A percentile compares a stretch with the other conserved stretches of the same genome.
phyloP scores from a whole-genome alignment of 2,113 vertebrate species.

The Syngnathus floridae region DNA sequence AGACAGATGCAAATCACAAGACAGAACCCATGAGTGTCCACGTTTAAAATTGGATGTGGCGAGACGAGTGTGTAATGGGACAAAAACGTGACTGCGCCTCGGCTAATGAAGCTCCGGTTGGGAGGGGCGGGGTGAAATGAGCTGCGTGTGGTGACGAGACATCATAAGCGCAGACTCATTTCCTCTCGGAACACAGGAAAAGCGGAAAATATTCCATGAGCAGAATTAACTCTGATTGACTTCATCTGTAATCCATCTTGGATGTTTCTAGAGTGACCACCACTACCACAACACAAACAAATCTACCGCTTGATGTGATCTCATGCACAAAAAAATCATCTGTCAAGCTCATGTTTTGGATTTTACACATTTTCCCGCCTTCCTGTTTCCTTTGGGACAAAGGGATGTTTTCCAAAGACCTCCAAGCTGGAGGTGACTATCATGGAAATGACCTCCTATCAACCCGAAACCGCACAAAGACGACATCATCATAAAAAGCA shows the following conservation, averaged over 20 bases:
- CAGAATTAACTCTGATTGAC: slow-evolving; percentile 35
- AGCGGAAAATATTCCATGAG: slow-evolving; percentile 22
- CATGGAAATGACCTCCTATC: slow-evolving; percentile 36
- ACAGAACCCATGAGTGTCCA: slow-evolving; percentile 9
- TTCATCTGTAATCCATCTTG: slow-evolving; percentile 41
- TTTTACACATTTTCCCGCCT: slow-evolving; percentile 27
- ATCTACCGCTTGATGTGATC: not conserved
- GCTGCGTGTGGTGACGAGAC: slow-evolving; percentile 11
- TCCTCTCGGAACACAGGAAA: slow-evolving; percentile 28
- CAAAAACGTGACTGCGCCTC: slow-evolving; percentile 36
- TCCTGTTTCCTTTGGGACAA: slow-evolving; percentile 31
- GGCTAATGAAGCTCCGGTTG: slow-evolving; percentile 47
- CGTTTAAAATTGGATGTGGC: slow-evolving; percentile 40
- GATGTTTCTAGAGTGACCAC: slow-evolving; percentile 27
- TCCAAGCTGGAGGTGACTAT: slow-evolving; percentile 37
- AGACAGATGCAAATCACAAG: slow-evolving; percentile 46
- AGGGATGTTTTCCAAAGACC: slow-evolving; percentile 29
- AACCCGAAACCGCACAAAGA: slow-evolving; percentile 27
- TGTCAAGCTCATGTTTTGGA: slow-evolving; percentile 6
- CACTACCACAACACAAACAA: slow-evolving; percentile 11
- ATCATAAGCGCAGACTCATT: slow-evolving; percentile 1
- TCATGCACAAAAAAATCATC: not conserved
- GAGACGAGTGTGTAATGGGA: slow-evolving; percentile 43
- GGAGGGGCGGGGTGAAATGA: slow-evolving; percentile 12
- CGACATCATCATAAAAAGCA: slow-evolving; percentile 12